Conservation (phyloP, 2,113 vertebrate genomes). For the Delphinapterus leucas region DNA sequence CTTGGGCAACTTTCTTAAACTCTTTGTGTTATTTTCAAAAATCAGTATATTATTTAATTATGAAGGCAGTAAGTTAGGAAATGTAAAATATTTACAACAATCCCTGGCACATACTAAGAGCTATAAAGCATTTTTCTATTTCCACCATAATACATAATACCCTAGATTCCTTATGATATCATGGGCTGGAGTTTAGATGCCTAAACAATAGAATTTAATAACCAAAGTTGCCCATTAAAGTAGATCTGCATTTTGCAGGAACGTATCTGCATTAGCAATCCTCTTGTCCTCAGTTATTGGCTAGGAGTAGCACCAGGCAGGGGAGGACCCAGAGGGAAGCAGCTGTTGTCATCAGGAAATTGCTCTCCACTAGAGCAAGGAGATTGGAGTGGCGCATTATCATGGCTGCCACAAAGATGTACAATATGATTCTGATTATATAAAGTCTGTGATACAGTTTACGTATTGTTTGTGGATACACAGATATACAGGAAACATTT, state of each 20-base stretch:
- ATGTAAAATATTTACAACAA: not conserved
- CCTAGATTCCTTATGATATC: not conserved
- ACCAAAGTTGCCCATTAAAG: not conserved
- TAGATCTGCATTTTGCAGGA: not conserved
- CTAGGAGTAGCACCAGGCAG: not conserved
- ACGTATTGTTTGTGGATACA: not conserved
- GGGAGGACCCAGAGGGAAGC: not conserved
- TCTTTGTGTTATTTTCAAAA: not conserved
- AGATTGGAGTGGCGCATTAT: not conserved
- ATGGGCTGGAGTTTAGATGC: not conserved
- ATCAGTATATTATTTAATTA: not conserved
- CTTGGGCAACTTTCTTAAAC: not conserved
- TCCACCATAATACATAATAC: not conserved
- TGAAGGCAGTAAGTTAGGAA: not conserved
- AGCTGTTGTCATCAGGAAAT: accelerated
- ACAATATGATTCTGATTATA: not conserved
- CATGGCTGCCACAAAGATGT: not conserved
- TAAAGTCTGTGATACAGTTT: not conserved
- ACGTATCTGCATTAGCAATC: not conserved
- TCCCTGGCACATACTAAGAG: not conserved
- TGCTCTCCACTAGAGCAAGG: not conserved
- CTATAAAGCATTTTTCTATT: not conserved
- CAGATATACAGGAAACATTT: not conserved
- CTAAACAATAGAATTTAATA: not conserved
- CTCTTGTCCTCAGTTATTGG: not conserved